phyloP scores from a whole-genome alignment of 2,797 vertebrate species.

The Sebastes aleutianus region DNA sequence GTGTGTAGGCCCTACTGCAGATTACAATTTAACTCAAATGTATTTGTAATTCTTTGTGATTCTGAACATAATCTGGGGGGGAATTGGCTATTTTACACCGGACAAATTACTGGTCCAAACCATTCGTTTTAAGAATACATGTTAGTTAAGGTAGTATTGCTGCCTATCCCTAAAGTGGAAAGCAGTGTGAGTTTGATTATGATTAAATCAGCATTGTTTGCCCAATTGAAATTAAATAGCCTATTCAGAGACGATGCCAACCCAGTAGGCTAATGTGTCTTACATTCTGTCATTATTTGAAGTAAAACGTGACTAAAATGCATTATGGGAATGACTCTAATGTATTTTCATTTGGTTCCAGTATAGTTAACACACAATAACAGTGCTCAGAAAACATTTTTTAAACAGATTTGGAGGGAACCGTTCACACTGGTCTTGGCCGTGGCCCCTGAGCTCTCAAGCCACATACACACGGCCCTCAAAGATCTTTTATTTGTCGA shows the following conservation, averaged over 20 bases:
- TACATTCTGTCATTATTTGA: background rate
- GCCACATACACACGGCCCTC: conserved; percentile 5
- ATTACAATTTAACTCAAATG: background rate
- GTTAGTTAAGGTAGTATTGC: background rate
- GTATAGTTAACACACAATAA: background rate
- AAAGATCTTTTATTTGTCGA: conserved; percentile 32
- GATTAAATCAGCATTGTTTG: background rate
- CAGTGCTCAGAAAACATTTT: background rate
- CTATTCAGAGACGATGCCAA: background rate
- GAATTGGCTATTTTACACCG: background rate
- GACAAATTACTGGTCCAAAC: background rate
- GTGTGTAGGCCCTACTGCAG: background rate
- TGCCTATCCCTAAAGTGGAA: background rate
- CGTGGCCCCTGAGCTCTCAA: conserved; percentile 22
- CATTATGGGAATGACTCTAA: background rate
- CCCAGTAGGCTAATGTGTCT: background rate
- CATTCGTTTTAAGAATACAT: background rate
- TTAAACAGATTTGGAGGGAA: conserved; percentile 33
- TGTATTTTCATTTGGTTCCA: background rate
- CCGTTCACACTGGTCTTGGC: background rate
- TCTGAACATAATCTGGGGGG: background rate
- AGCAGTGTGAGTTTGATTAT: background rate
- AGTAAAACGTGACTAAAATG: background rate
- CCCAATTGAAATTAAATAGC: background rate
- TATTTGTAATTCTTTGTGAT: background rate